Evolutionary conservation across 1,140 invertebrate species (phyloP), one percentile per base, ranked within the genome.

Genomic region (Samia ricini): DNA sequence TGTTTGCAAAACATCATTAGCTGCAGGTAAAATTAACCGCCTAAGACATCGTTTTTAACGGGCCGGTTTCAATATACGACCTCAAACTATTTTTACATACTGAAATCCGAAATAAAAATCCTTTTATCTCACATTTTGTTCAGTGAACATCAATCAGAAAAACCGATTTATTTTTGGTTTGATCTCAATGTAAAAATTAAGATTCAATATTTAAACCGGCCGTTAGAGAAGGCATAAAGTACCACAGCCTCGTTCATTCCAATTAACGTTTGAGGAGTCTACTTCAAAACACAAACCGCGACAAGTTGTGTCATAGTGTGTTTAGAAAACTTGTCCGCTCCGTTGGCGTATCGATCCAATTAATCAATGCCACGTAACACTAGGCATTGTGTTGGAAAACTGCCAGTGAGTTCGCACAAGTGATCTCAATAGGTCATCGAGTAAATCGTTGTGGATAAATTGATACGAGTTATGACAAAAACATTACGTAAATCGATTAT

Each of bases 361-460:
- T 57, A 57, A 57, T 57, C 56, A 57, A 57, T 12, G 24, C 19
- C 20, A 57, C 56, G 26, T 57, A 36, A 57, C 24, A 57, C 56
- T 12, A 18, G 20, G 56, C 56, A 33, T 36, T 57, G 54, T 57
- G 56, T 57, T 57, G 56, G 56, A 57, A 57, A 36, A 57, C 26
- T 15, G 56, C 56, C 56, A 57, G 52, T 22, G 21, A 8, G 29
- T 20, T 36, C 20, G 26, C 29, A 57, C 56, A 36, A 42, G n/a
- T 21, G 56, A 57, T 57, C 56, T 57, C 56, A 36, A 33, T 57
- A 57, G 55, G 55, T 26, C 55, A 56, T 56, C 55, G 55, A 19
- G 51, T 8, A 52, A 52, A 52, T 52, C 22, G 51, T 12, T 52
- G 22, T 42, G 33, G 33, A 15, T 42, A 15, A 12, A 12, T 42